A percentile compares a stretch with the other conserved stretches of the same genome.
These are phyloP conservation scores for Cryptus armator DNA, from an alignment of 2,888 invertebrate genomes.

Conservation along the genomic window DNA sequence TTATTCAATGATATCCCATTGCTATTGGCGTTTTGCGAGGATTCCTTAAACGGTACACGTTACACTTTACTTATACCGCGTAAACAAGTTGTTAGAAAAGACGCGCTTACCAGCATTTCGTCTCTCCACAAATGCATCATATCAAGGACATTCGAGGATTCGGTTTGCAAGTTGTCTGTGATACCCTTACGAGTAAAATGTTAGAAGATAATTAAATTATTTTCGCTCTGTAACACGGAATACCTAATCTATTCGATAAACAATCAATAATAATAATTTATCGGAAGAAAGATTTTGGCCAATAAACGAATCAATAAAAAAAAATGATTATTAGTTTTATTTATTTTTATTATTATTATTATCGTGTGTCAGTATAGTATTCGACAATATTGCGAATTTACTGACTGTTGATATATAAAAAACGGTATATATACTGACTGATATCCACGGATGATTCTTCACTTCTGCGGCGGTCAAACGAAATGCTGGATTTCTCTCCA, in stretches of 20 bases:
- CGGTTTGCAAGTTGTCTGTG: conserved; percentile 58
- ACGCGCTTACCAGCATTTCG: conserved; percentile 80
- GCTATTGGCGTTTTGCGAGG: conserved; percentile 11
- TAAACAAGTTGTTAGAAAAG: not conserved
- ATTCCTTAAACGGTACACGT: conserved; percentile 37
- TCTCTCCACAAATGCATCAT: conserved; percentile 85
- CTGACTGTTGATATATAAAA: conserved; percentile 1
- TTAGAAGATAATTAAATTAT: not conserved
- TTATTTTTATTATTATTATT: no score
- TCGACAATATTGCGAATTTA: not conserved
- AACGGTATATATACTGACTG: conserved; percentile 68
- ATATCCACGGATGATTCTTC: conserved; percentile 85
- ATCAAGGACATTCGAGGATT: conserved; percentile 84
- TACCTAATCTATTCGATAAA: no score
- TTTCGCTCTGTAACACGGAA: no score
- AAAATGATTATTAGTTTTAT: no score
- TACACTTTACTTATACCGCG: not conserved
- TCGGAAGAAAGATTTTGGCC: no score
- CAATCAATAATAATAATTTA: no score
- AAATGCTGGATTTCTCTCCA: conserved; percentile 86
- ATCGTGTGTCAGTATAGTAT: no score
- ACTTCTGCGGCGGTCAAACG: conserved; percentile 86
- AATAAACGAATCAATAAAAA: no score
- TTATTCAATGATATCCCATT: conserved; percentile 41
- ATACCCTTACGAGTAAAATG: conserved; percentile 58